A percentile compares a stretch with the other conserved stretches of the same genome.
Evolutionary conservation across 2,888 invertebrate genomes (phyloP).

Genomic region (Mechanitis mazaeus): DNA sequence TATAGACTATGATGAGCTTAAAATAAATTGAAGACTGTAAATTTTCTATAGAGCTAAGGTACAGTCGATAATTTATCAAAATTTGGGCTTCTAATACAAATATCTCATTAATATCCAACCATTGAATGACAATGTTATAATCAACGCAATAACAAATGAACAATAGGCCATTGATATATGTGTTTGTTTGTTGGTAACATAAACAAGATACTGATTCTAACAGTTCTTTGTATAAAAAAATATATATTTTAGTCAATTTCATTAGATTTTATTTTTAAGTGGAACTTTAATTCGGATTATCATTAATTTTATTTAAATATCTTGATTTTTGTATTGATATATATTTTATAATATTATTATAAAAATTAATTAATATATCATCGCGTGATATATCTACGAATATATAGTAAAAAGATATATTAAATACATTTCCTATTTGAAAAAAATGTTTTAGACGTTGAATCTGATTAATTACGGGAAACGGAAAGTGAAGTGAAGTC

Average conservation of each 20-base stretch:
- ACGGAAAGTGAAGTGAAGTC: slow-evolving; percentile 27
- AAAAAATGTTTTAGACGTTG: slow-evolving; percentile 13
- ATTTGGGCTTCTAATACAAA: too few relatives aligned
- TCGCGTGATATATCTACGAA: not conserved
- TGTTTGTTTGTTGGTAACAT: not conserved
- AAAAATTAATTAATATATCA: too few relatives aligned
- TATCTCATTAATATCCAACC: not conserved
- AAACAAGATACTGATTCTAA: not conserved
- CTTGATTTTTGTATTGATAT: too few relatives aligned
- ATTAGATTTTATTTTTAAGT: too few relatives aligned
- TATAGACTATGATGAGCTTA: too few relatives aligned
- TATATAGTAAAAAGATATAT: not conserved
- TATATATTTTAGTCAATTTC: too few relatives aligned
- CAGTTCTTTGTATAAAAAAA: not conserved
- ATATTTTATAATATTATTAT: too few relatives aligned
- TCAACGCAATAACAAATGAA: not conserved
- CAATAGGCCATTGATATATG: slow-evolving; percentile 1
- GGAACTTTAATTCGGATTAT: too few relatives aligned
- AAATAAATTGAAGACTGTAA: too few relatives aligned
- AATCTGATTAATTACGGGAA: slow-evolving; percentile 19
- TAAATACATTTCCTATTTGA: slow-evolving; percentile 15
- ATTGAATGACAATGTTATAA: slow-evolving; percentile 1
- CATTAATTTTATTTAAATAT: too few relatives aligned
- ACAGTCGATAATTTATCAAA: too few relatives aligned
- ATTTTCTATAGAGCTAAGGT: too few relatives aligned